A percentile compares a stretch with the other conserved stretches of the same genome.
phyloP scores from a whole-genome alignment of 2,888 invertebrate genomes.

The Callyntrura guangdongensis region DNA sequence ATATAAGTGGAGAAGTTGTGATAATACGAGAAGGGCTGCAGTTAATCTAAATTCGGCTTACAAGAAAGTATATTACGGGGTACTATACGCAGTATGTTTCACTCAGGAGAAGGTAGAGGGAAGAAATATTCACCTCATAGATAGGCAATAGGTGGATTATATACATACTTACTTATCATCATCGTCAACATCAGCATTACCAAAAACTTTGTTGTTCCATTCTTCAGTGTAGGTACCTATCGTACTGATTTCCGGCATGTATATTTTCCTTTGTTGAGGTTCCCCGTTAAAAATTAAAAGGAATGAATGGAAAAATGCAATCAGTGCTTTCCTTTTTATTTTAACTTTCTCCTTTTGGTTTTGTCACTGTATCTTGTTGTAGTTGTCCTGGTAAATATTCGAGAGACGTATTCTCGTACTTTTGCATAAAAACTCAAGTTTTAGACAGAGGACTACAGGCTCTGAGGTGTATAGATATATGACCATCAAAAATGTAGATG shows the following conservation, averaged over 20 bases:
- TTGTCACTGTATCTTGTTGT: no score
- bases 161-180: neutral
- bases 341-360: neutral
- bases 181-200: neutral
- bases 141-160: neutral
- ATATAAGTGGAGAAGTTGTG: neutral
- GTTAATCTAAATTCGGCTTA: neutral
- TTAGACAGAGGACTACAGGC: no score
- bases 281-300: slow-evolving; percentile 42
- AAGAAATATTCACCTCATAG: neutral
- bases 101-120: neutral
- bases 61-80: neutral
- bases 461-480: no score
- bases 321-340: slow-evolving; percentile 15
- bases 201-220: neutral
- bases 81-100: neutral
- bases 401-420: neutral
- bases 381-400: neutral
- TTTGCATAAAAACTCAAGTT: no score
- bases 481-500: no score
- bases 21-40: neutral
- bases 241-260: slow-evolving; percentile 40
- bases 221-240: slow-evolving; percentile 17
- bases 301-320: slow-evolving; percentile 39
- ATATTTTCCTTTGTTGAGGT: neutral